A percentile compares a stretch with the other conserved stretches of the same genome.
phyloP scores from a whole-genome alignment of 2,797 vertebrate species.

The Enteromius radiatus region DNA sequence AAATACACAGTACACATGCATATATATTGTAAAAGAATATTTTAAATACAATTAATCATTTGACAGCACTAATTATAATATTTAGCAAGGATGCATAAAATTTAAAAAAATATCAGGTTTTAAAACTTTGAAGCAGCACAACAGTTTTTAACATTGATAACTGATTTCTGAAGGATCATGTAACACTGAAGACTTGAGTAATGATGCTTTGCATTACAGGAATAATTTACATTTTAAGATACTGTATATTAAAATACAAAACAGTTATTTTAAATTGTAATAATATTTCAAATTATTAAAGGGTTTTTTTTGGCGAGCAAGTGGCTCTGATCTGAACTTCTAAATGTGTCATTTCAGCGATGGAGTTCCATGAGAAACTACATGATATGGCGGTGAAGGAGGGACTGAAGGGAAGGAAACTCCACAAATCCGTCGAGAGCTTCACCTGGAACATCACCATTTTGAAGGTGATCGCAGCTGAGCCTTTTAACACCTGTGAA shows the following conservation, averaged over 20 bases:
- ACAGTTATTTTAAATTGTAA: not conserved
- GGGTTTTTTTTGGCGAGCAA: not conserved
- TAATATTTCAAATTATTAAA: not conserved
- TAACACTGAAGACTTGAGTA: not conserved
- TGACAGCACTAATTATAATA: too few species aligned
- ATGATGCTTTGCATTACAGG: not conserved
- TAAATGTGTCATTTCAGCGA: constrained; percentile 77
- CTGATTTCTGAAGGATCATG: not conserved
- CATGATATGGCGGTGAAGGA: constrained; percentile 90
- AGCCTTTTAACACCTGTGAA: not conserved
- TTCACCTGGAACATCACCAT: constrained; percentile 99
- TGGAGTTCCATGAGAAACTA: constrained; percentile 98
- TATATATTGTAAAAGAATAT: too few species aligned
- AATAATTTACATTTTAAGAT: not conserved
- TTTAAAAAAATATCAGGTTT: not conserved
- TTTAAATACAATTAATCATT: too few species aligned
- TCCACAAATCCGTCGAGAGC: constrained; percentile 94
- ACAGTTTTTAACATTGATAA: not conserved
- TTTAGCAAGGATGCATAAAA: not conserved
- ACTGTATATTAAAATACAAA: not conserved
- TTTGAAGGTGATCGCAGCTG: constrained; percentile 83
- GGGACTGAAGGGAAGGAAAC: constrained; percentile 93
- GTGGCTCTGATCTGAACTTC: not conserved
- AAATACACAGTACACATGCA: too few species aligned
- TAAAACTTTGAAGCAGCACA: not conserved